Base-by-base conservation (phyloP, 2,113 vertebrate genomes). In the Theristicus caerulescens region DNA sequence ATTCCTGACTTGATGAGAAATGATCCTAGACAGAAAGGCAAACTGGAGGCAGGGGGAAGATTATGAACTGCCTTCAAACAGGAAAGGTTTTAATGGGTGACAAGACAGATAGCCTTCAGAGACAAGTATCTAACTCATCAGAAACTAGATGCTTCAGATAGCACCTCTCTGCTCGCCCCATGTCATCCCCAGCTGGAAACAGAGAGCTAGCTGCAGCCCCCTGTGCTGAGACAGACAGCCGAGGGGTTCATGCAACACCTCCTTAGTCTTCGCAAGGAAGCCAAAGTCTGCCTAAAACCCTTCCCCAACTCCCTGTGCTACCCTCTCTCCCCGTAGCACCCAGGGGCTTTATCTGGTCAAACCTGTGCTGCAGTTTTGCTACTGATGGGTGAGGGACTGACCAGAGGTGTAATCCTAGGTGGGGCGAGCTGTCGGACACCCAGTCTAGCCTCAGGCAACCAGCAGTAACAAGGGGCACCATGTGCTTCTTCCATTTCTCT, bases 391-490 rank as follows among this genome's bases (percentile, higher is more conserved):
- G 13, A 66, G 18, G n/a, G 44, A 84, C 19, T 54, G 32, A 86
- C 10, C 29, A 11, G 22, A 90, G 40, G 19, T 31, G 19, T 36
- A 79, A 86, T 14, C 13, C 47, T 64, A 59, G 20, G 44, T 47
- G 61, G 24, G 26, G 13, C 0, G 0, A 78, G 36, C 61, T 54
- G 11, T 1, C 1, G 1, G 29, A 92, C 18, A 76, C 9, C 22
- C 10, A 40, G 46, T 12, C 18, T 71, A 32, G 18, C 62, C 54
- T 80, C 10, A 11, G 38, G 62, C 54, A 89, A 44, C 13, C 2
- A 4, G 16, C 1, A 3, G 25, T 32, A 66, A 61, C 10, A 6
- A 44, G 0, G 0, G 26, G 24, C 32, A 89, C 24, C 36, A 42
- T 0, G 0, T 10, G 11, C 14, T 78, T 24, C 54, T 55, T 88